Evolutionary conservation across 2,113 vertebrate species (phyloP).

Genomic region (Bos indicus): DNA sequence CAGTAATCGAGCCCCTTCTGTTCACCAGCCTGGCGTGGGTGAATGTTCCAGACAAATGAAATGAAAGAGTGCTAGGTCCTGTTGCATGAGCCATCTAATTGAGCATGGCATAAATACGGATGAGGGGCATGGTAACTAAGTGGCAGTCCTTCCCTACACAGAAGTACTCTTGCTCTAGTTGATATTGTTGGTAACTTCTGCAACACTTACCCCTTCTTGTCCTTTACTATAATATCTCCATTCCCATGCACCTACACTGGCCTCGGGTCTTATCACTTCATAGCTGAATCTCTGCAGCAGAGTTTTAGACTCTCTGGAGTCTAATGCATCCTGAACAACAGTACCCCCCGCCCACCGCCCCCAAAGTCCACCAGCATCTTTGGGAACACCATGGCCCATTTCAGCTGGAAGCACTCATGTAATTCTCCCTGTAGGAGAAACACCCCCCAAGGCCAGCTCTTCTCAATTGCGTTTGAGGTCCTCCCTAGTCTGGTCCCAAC

Average conservation of each 20-base stretch:
- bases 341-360: rapidly evolving
- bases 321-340: not conserved
- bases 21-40: not conserved
- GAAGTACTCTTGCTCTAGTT: not conserved
- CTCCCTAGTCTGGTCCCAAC: not conserved
- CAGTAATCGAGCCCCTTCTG: not conserved
- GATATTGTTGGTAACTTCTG: not conserved
- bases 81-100: no score
- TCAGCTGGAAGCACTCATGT: not conserved
- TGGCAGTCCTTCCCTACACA: not conserved
- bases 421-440: not conserved
- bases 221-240: not conserved
- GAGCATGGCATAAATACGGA: not conserved
- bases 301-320: not conserved
- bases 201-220: not conserved
- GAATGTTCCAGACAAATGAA: not conserved
- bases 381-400: not conserved
- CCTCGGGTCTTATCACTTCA: not conserved
- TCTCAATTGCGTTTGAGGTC: not conserved
- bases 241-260: not conserved
- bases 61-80: not conserved
- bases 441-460: not conserved
- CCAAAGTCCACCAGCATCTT: not conserved
- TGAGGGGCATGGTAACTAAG: not conserved
- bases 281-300: not conserved